Conservation (phyloP, 2,113 vertebrate genomes). For the Andinoacara biseriatus region DNA sequence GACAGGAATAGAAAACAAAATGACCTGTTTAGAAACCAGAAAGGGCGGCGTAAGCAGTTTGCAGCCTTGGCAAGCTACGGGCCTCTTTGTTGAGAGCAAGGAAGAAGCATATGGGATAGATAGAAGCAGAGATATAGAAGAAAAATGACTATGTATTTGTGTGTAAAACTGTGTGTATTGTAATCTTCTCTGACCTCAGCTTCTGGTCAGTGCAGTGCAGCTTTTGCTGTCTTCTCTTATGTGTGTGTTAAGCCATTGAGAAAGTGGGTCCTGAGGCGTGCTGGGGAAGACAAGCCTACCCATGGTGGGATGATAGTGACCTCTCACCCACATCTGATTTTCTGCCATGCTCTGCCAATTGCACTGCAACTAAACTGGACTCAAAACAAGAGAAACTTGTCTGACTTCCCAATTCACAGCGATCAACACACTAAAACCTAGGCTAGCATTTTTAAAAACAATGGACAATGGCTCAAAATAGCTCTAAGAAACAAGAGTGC, state of each 20-base stretch:
- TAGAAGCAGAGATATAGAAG: conserved; percentile 36
- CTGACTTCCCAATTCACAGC: conserved; percentile 32
- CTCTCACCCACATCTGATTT: conserved; percentile 55
- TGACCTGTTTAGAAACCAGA: conserved; percentile 79
- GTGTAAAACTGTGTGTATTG: conserved; percentile 26
- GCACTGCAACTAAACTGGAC: conserved; percentile 32
- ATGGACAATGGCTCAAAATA: conserved; percentile 6
- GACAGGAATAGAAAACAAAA: conserved; percentile 83
- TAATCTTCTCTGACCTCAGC: conserved; percentile 46
- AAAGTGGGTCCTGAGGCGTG: conserved; percentile 44
- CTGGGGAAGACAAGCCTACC: conserved; percentile 53
- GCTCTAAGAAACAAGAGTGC: conserved; percentile 16
- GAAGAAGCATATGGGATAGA: conserved; percentile 14
- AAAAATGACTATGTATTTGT: conserved; percentile 47
- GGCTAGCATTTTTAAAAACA: conserved; percentile 17
- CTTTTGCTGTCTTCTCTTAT: conserved; percentile 2
- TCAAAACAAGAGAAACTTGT: conserved; percentile 35
- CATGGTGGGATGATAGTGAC: conserved; percentile 53
- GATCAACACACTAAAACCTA: background rate
- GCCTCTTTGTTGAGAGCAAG: conserved; percentile 55
- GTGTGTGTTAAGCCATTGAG: conserved; percentile 24
- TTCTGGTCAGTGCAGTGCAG: conserved; percentile 11
- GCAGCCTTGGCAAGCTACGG: conserved; percentile 59
- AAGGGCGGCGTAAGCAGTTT: conserved; percentile 75
- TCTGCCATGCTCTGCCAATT: conserved; percentile 23